These are phyloP conservation scores for Leptinotarsa lineolata DNA, from an alignment of 1,140 invertebrate species.

Conservation along the genomic window DNA sequence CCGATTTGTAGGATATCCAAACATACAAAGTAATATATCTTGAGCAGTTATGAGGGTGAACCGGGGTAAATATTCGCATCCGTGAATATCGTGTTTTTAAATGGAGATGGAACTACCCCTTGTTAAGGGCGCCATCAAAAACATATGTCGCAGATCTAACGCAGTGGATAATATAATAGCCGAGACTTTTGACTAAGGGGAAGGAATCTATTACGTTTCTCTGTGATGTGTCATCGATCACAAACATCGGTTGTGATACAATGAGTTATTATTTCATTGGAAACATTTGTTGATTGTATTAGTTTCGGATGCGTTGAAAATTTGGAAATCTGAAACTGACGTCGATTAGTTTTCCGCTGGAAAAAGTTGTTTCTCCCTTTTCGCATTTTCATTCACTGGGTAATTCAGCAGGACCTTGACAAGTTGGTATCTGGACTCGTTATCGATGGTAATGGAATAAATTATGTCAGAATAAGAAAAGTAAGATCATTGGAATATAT, in stretches of 20 bases:
- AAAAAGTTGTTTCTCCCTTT: neutral
- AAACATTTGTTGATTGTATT: constrained; percentile 6
- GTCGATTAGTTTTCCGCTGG: neutral
- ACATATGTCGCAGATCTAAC: constrained; percentile 53
- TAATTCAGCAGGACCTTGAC: too few relatives aligned
- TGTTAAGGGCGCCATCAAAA: constrained; percentile 50
- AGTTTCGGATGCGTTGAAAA: neutral
- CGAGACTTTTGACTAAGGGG: constrained; percentile 39
- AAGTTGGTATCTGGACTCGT: too few relatives aligned
- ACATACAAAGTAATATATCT: constrained; percentile 45
- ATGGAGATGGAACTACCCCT: constrained; percentile 41
- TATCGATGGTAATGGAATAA: too few relatives aligned
- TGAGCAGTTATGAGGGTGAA: constrained; percentile 36
- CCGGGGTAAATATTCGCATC: constrained; percentile 27
- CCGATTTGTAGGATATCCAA: constrained; percentile 41
- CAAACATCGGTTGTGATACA: constrained; percentile 30
- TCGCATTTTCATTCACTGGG: neutral
- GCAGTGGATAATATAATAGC: constrained; percentile 50
- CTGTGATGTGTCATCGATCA: constrained; percentile 44
- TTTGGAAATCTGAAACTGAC: constrained; percentile 3
- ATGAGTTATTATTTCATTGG: constrained; percentile 29
- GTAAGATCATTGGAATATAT: too few relatives aligned
- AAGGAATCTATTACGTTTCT: constrained; percentile 41
- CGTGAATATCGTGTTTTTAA: constrained; percentile 29
- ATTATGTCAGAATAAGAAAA: too few relatives aligned